phyloP scores from a whole-genome alignment of 2,797 vertebrate species.

The Hyperoplus immaculatus region DNA sequence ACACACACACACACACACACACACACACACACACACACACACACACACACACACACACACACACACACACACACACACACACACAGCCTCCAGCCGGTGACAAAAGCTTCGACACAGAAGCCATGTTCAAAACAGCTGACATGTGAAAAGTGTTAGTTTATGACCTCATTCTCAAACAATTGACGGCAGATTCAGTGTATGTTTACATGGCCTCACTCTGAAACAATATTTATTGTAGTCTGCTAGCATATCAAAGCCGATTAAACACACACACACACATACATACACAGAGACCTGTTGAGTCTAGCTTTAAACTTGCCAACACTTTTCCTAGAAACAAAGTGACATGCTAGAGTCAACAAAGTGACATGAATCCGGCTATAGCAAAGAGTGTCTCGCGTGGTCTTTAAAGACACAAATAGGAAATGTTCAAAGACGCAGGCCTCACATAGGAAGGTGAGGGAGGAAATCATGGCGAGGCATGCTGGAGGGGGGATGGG shows the following conservation, averaged over 20 bases:
- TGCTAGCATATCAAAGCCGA: neutral
- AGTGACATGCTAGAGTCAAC: neutral
- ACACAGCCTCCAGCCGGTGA: constrained; percentile 49
- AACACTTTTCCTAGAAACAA: constrained; percentile 1
- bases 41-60: constrained; percentile 29
- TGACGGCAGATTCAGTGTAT: constrained; percentile 6
- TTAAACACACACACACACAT: neutral
- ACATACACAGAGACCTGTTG: constrained; percentile 70
- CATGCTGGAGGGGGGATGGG: constrained; percentile 76
- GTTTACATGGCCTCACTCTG: constrained; percentile 8
- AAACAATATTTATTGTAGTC: constrained; percentile 30
- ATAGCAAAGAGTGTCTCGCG: neutral
- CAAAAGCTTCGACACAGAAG: constrained; percentile 69
- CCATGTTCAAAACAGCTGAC: constrained; percentile 75
- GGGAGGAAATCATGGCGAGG: constrained; percentile 78
- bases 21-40: constrained; percentile 25
- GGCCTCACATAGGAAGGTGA: constrained; percentile 67
- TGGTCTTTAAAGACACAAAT: neutral
- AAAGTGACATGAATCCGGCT: neutral
- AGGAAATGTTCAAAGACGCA: constrained; percentile 38
- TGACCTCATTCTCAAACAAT: constrained; percentile 57
- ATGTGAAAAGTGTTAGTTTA: constrained; percentile 42
- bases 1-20: constrained; percentile 24
- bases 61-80: constrained; percentile 23
- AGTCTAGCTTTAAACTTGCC: constrained; percentile 26